Base-by-base conservation (phyloP, 2,113 vertebrate species). In the Apteryx mantelli region DNA sequence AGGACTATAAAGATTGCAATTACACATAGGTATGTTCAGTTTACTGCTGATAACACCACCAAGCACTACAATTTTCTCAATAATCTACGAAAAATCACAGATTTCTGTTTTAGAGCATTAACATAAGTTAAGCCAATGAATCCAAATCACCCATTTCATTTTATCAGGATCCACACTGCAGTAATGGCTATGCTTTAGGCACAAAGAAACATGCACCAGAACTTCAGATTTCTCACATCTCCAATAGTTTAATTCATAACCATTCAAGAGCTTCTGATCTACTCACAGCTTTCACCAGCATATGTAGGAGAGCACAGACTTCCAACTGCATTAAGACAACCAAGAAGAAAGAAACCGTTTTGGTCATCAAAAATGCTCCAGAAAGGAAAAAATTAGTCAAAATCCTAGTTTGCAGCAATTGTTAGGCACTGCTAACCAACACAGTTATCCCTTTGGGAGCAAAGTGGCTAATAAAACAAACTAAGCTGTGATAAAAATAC, bases 391-490 rank as follows among this genome's bases (percentile, higher is more conserved):
- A 64, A 93, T 91, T 22, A 81, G 77, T 11, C 82, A 56, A 61
- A 68, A 48, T 19, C 56, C 55, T 28, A 76, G 74, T 7, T 91
- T n/a, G 82, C 3, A 22, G 52, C 32, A 65, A 60, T 40, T 2
- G 0, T 26, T 42, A 28, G 44, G 52, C 71, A 50, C 46, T 89
- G 34, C 55, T 86, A 32, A 71, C 42, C 60, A 82, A 58, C 34
- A 24, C 3, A 0, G 65, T 44, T 13, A 25, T 19, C 34, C 71
- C 53, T 80, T 70, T 50, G 64, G 69, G 79, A 73, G 56, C 28
- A 20, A 88, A 94, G 56, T 18, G 19, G 46, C 28, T 75, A n/a
- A 78, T 86, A 88, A 95, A 92, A 91, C 88, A 90, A 92, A 85
- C 78, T 87, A 77, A 5, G 6, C 76, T 42, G 88, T 1, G 0